Evolutionary conservation across 2,797 vertebrate species (phyloP).

Genomic region (Anguilla marmorata): DNA sequence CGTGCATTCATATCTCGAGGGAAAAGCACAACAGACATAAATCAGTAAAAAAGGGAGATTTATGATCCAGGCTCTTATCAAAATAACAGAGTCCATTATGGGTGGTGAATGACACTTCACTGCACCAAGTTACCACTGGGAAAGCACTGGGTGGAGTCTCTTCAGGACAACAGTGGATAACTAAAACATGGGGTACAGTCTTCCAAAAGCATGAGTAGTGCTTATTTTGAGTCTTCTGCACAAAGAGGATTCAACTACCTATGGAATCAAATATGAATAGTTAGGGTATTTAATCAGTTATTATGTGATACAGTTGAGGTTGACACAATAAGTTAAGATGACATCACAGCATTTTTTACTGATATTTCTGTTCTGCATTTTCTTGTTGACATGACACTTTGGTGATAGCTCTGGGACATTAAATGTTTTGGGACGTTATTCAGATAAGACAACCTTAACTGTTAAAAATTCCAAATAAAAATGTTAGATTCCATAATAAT

Average conservation of each 20-base stretch:
- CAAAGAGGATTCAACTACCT: constrained; percentile 24
- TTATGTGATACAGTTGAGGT: background rate
- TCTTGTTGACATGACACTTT: background rate
- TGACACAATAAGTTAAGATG: background rate
- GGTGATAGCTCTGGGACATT: background rate
- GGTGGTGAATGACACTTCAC: background rate
- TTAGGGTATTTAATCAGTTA: background rate
- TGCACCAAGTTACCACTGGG: background rate
- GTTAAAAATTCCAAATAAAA: background rate
- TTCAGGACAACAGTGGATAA: background rate
- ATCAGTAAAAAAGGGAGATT: constrained; percentile 36
- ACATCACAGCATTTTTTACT: background rate
- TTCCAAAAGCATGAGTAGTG: background rate
- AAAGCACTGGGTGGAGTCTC: background rate
- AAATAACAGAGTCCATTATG: constrained; percentile 29
- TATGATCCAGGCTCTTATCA: constrained; percentile 34
- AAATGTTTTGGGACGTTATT: background rate
- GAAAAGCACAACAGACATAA: constrained; percentile 26
- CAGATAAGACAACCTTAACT: background rate
- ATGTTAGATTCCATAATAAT: background rate
- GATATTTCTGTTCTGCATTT: background rate
- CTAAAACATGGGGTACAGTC: background rate
- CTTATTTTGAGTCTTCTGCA: background rate
- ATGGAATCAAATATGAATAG: constrained; percentile 24
- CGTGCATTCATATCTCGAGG: constrained; percentile 28